Percentiles rank a stretch among this genome's conserved stretches.
Evolutionary conservation across 2,797 vertebrate species (phyloP).

Genomic region (Malacoraja senta): DNA sequence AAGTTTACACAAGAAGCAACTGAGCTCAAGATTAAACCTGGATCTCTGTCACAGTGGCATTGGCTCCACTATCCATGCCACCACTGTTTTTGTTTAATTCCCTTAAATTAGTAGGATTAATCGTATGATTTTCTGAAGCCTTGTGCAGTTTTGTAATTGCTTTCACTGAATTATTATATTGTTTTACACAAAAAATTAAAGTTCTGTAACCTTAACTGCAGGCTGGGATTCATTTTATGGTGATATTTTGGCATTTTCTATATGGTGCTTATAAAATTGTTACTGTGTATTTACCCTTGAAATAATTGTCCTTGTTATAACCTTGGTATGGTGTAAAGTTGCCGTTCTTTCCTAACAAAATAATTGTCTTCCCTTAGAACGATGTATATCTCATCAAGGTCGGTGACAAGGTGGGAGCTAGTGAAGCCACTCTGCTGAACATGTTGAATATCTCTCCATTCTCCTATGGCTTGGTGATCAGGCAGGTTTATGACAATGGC

Average conservation of each 20-base stretch:
- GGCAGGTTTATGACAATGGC: slow-evolving; percentile 96
- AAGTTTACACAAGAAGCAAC: too few relatives aligned
- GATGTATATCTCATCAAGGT: slow-evolving; percentile 87
- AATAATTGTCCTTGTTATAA: neutral
- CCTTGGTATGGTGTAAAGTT: neutral
- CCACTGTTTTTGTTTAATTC: neutral
- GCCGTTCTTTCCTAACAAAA: neutral
- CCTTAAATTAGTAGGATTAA: neutral
- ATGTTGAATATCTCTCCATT: slow-evolving; percentile 99
- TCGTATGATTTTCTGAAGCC: neutral
- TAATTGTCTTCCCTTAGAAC: slow-evolving; percentile 58
- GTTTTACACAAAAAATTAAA: neutral
- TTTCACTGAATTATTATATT: neutral
- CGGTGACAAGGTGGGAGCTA: slow-evolving; percentile 95
- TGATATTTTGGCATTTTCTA: neutral
- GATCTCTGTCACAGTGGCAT: too few relatives aligned
- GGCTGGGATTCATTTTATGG: neutral
- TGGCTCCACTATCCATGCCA: neutral
- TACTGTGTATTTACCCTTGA: neutral
- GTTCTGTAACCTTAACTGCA: neutral
- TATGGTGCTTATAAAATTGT: neutral
- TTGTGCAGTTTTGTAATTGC: neutral
- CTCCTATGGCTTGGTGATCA: slow-evolving; percentile 88
- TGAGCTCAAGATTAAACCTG: too few relatives aligned
- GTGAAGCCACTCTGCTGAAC: slow-evolving; percentile 91